Base-by-base conservation (phyloP, 2,888 invertebrate species). In the Euspilapteryx auroguttella region DNA sequence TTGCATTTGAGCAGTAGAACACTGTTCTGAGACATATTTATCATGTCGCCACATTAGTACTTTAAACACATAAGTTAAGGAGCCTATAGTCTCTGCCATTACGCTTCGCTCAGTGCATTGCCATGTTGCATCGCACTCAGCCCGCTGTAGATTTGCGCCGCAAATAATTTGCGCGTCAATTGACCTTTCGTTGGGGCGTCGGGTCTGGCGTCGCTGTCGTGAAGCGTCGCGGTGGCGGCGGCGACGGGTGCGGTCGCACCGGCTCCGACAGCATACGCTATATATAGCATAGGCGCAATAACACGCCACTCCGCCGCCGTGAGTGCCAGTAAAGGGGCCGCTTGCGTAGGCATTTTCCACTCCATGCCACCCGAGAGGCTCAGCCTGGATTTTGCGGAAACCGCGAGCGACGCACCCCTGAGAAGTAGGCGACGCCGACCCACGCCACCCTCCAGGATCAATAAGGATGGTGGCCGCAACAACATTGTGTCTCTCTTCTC, bases 141-240 rank as follows among this genome's bases (percentile, higher is more conserved):
- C 17, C 8, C 17, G 5, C 17, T 17, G 17, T 17, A 17, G 17
- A 17, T 69, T 64, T 64, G 68, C 69, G 69, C 73, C 71, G 69
- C 65, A 75, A 75, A 73, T 73, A 71, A 71, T 73, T 71, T 71
- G 71, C 65, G 68, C 68, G 73, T 69, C 71, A 73, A 73, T 73
- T 75, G 73, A 73, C 73, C 73, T 75, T 73, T 75, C 69, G 63
- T 64, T n/a, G n/a, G n/a, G n/a, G n/a, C n/a, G n/a, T n/a, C n/a
- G n/a, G n/a, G n/a, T n/a, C n/a, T n/a, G n/a, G n/a, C n/a, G n/a
- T n/a, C n/a, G n/a, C n/a, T n/a, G n/a, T n/a, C n/a, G n/a, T n/a
- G n/a, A n/a, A n/a, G n/a, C n/a, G n/a, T n/a, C 66, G 62, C 63
- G 52, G 64, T 37, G 49, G 51, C 48, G 42, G 51, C 47, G 42